Percentiles rank a stretch among this genome's conserved stretches.
phyloP scores from a whole-genome alignment of 2,113 vertebrate genomes.

The Phalacrocorax carbo region DNA sequence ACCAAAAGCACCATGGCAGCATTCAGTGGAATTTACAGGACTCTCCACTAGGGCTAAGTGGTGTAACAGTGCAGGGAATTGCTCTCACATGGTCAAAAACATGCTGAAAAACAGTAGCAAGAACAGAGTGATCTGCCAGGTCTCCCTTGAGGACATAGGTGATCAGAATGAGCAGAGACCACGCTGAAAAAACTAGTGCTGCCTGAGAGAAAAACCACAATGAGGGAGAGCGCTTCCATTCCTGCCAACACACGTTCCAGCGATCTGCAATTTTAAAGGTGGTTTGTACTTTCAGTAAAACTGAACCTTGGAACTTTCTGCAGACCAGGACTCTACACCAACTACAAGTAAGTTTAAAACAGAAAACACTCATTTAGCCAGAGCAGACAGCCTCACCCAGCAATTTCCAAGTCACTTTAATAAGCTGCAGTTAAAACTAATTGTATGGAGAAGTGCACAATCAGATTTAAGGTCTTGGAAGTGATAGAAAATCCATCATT shows the following conservation, averaged over 20 bases:
- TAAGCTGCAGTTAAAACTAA: constrained; percentile 32
- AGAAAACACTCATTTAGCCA: neutral
- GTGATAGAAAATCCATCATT: constrained; percentile 28
- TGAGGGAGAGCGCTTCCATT: neutral
- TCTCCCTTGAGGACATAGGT: neutral
- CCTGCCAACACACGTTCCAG: neutral
- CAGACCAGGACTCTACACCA: neutral
- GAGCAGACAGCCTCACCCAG: neutral
- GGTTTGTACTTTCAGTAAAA: neutral
- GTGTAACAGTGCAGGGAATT: neutral
- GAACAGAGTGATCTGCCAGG: neutral
- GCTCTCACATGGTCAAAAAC: neutral
- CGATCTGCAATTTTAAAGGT: neutral
- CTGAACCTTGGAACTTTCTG: neutral
- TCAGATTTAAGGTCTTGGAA: constrained; percentile 33
- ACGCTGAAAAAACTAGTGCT: neutral
- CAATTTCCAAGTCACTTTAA: constrained; percentile 7
- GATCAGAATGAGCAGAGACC: neutral
- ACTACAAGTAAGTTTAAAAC: neutral
- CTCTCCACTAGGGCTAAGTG: neutral
- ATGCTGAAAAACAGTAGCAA: neutral
- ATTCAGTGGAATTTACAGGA: neutral
- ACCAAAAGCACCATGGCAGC: neutral
- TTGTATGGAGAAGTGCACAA: constrained; percentile 3
- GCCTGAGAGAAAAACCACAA: neutral